Conservation (phyloP, 37 sponge, comb jelly and placozoan genomes). For the Lycopodina hypogea region DNA sequence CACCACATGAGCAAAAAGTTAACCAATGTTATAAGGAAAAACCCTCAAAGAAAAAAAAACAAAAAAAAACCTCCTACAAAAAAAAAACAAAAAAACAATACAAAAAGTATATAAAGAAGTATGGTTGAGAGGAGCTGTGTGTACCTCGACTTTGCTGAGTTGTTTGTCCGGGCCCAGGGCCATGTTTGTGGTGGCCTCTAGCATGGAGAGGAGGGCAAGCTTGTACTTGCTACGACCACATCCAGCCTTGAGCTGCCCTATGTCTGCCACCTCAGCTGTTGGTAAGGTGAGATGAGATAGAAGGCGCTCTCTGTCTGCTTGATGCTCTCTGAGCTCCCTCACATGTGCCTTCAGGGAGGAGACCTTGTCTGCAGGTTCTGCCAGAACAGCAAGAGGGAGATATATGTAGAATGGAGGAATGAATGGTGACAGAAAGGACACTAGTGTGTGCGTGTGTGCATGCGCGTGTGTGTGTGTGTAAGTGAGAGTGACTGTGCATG, state of each 20-base stretch:
- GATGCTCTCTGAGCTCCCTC: constrained; percentile 28
- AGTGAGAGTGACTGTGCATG: too few relatives aligned
- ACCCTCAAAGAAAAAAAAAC: too few relatives aligned
- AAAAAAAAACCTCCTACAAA: too few relatives aligned
- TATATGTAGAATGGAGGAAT: too few relatives aligned
- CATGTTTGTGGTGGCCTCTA: constrained; percentile 17
- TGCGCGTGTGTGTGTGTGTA: too few relatives aligned
- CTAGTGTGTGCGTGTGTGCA: too few relatives aligned
- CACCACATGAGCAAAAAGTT: too few relatives aligned
- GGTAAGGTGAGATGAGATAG: constrained; percentile 33
- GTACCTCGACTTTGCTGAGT: constrained; percentile 29
- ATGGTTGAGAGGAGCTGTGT: too few relatives aligned
- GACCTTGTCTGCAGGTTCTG: constrained; percentile 20
- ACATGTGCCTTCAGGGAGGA: constrained; percentile 60
- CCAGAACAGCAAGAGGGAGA: neutral
- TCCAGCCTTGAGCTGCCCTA: constrained; percentile 13
- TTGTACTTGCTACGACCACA: constrained; percentile 27
- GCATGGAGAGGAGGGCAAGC: constrained; percentile 33
- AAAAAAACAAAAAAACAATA: neutral
- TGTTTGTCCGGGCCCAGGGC: neutral
- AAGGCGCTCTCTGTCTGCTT: constrained; percentile 30
- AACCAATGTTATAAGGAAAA: too few relatives aligned
- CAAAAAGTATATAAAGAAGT: neutral
- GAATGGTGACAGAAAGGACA: too few relatives aligned
- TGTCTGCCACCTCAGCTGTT: neutral